Base-by-base conservation (phyloP, 2,888 invertebrate genomes). In the Drosophila subquinaria region DNA sequence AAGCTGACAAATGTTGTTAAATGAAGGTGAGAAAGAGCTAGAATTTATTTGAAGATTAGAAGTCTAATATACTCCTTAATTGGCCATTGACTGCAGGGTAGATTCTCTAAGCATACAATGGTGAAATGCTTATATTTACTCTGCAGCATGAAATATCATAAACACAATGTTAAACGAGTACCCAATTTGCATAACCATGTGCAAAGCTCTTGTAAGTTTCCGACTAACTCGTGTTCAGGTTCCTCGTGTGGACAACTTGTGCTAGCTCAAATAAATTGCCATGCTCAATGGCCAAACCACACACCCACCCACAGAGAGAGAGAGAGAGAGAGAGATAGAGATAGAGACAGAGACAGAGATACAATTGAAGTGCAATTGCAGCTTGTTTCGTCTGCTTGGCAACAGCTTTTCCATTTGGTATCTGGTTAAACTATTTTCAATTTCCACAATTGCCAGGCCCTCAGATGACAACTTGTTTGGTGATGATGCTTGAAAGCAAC, bases 111-210 rank as follows among this genome's bases (percentile, higher is more conserved):
- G 27, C 43, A 57, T 17, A 57, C 53, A 35, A 35, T 35, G 8
- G 47, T 27, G 15, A 15, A 30, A 20, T n/a, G 20, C n/a, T 48
- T 40, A 11, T 72, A 40, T 65, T 52, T 48, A 42, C 47, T 61
- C 59, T 59, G 50, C 66, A 56, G 61, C 47, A 69, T 47, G 50
- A 67, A 66, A 78, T 65, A 57, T 63, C 60, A 74, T 48, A 61
- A 84, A 68, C 79, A 64, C 65, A 68, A 81, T 81, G 79, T 71
- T 55, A 63, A 81, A 63, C 70, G 45, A 69, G 68, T 42, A 20
- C 36, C 47, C 27, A 63, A 87, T 87, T 84, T 81, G 64, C 84
- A 81, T 87, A 64, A 66, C 13, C 50, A 17, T 43, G 43, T 60
- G 65, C 13, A 59, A 59, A 64, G 59, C 61, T 45, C 61, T 43